Conservation (phyloP, 2,888 invertebrate species). For the Tolmerus cingulatus region DNA sequence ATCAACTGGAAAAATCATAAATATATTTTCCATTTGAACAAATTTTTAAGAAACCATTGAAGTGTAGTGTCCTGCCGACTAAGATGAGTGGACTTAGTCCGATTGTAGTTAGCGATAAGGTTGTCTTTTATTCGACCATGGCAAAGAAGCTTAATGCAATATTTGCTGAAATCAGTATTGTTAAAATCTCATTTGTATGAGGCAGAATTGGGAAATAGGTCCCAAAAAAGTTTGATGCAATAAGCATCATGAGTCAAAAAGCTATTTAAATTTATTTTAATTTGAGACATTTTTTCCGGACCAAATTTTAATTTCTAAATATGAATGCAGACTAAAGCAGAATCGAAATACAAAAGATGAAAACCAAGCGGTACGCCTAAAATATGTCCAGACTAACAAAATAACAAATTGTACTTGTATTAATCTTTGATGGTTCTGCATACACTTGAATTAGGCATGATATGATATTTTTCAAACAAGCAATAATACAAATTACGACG, state of each 20-base stretch:
- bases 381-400: not conserved
- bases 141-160: not conserved
- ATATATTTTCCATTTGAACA: not conserved
- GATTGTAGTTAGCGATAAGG: not conserved
- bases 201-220: too few species aligned
- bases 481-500: not conserved
- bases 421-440: not conserved
- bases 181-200: too few species aligned
- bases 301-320: not conserved
- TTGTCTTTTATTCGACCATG: not conserved
- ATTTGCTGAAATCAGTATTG: not conserved
- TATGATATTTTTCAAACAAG: not conserved
- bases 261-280: too few species aligned
- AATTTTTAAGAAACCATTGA: not conserved
- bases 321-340: not conserved
- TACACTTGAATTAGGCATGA: not conserved
- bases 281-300: too few species aligned
- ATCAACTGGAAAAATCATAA: not conserved
- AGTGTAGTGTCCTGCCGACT: not conserved
- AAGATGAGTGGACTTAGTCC: not conserved
- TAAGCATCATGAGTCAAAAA: too few species aligned
- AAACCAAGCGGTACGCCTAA: not conserved
- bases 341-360: not conserved
- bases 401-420: not conserved
- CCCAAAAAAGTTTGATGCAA: too few species aligned